These are phyloP conservation scores for Bombus terrestris DNA, from an alignment of 1,140 invertebrate species.

Conservation along the genomic window DNA sequence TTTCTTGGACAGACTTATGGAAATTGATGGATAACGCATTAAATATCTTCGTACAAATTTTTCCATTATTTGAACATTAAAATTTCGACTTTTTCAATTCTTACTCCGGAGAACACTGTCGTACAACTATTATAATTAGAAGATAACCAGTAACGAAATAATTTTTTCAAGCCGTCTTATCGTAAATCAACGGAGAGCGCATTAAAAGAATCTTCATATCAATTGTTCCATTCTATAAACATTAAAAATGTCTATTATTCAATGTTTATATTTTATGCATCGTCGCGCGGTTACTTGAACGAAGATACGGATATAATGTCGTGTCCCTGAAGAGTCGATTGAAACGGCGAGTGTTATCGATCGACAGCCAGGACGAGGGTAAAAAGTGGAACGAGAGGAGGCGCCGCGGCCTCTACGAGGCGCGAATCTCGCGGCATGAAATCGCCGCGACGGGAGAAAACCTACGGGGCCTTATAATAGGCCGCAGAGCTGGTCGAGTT, in stretches of 20 bases:
- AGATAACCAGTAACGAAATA: no score
- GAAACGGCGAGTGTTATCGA: background rate
- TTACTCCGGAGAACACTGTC: no score
- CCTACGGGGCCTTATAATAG: constrained; percentile 67
- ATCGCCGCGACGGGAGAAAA: constrained; percentile 66
- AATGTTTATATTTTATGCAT: background rate
- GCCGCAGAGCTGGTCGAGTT: constrained; percentile 62
- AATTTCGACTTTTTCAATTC: background rate
- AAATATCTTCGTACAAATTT: background rate
- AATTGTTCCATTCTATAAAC: background rate
- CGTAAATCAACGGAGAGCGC: background rate
- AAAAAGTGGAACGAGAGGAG: constrained; percentile 50
- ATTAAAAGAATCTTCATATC: background rate
- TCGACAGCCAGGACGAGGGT: constrained; percentile 4
- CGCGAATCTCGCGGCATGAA: constrained; percentile 73
- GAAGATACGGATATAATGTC: background rate
- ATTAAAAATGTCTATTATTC: background rate
- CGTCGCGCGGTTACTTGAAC: background rate
- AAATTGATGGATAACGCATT: background rate
- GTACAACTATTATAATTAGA: no score
- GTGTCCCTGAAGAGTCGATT: background rate
- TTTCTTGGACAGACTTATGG: background rate
- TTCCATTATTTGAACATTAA: background rate
- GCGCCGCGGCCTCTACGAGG: constrained; percentile 61
- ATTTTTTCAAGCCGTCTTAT: background rate